phyloP scores from a whole-genome alignment of 1,140 invertebrate species.

The honey bee (Apis mellifera) region Amel_HAv3.1 CM009931.2:2248501-2249000 shows the following conservation, averaged over 20 bases:
- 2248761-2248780: conserved; percentile 17
- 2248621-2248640: conserved; percentile 73
- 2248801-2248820: conserved; percentile 60
- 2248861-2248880: conserved; percentile 89
- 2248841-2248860: conserved; percentile 82
- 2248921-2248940: conserved; percentile 85
- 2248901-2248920: conserved; percentile 90
- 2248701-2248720: conserved; percentile 46
- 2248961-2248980: conserved; percentile 91
- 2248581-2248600: conserved; percentile 75
- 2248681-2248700: conserved; percentile 70
- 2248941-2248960: conserved; percentile 86
- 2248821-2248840: conserved; percentile 71
- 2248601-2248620: conserved; percentile 77
- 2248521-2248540: conserved; percentile 62
- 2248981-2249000: conserved; percentile 88
- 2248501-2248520: conserved; percentile 84
- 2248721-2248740: conserved; percentile 21
- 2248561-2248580: conserved; percentile 75
- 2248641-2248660: conserved; percentile 52
- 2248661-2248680: conserved; percentile 77
- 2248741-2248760: conserved; percentile 48
- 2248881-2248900: conserved; percentile 89
- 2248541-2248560: conserved; percentile 71
- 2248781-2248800: conserved; percentile 46